Evolutionary conservation across 2,888 invertebrate species (phyloP).

Genomic region (Stegophylla sp.): DNA sequence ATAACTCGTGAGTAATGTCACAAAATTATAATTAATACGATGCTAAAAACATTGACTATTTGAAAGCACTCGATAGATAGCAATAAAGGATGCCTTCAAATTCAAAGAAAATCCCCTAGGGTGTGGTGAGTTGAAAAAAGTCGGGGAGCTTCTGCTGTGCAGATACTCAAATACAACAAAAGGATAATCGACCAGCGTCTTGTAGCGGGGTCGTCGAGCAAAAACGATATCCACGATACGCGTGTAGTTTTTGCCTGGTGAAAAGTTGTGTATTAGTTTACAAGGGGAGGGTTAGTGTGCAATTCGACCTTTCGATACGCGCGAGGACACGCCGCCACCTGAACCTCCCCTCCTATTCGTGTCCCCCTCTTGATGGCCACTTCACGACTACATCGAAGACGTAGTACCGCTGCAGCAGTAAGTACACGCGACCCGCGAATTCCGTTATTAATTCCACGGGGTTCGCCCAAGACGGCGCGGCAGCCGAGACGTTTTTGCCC

Average conservation of each 20-base stretch:
- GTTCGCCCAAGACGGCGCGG: not conserved
- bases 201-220: no score
- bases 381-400: not conserved
- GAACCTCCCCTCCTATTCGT: not conserved
- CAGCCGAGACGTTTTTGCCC: conserved; percentile 47
- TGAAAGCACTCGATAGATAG: no score
- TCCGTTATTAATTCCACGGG: conserved; percentile 41
- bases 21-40: no score
- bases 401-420: not conserved
- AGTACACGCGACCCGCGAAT: not conserved
- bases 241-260: conserved; percentile 22
- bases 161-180: no score
- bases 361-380: no score
- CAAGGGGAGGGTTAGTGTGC: not conserved
- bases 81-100: no score
- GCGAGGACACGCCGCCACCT: not conserved
- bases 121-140: no score
- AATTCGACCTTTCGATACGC: conserved; percentile 10
- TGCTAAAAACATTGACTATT: no score
- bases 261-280: conserved; percentile 51
- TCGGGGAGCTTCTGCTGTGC: no score
- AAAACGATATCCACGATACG: not conserved
- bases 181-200: no score
- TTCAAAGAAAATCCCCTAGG: no score
- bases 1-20: no score